Percentiles rank a stretch among this genome's conserved stretches.
Evolutionary conservation across 2,113 vertebrate genomes (phyloP).

Genomic region (Cyprinodon brontotheroides): DNA sequence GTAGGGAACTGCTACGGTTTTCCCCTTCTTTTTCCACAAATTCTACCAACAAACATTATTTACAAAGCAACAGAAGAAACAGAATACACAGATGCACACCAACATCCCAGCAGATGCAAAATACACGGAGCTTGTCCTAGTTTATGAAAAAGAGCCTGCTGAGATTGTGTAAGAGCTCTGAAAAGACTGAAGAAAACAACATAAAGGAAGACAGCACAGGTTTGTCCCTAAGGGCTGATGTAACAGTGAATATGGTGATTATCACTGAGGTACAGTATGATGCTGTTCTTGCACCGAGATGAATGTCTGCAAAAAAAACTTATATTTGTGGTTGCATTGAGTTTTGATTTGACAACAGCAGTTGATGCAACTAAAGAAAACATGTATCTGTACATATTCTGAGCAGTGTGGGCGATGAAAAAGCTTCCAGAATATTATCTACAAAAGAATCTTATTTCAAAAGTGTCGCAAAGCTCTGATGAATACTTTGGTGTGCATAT

Average conservation of each 20-base stretch:
- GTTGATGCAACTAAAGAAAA: slow-evolving; percentile 25
- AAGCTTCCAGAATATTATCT: slow-evolving; percentile 28
- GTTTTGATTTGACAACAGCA: slow-evolving; percentile 28
- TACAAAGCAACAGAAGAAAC: neutral
- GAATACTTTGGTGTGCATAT: slow-evolving; percentile 3
- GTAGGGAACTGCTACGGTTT: neutral
- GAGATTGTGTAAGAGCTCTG: slow-evolving; percentile 12
- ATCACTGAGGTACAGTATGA: slow-evolving; percentile 16
- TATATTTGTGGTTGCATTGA: slow-evolving; percentile 4
- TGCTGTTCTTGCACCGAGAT: slow-evolving; percentile 4
- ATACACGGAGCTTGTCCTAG: slow-evolving; percentile 8
- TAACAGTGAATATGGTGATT: slow-evolving; percentile 22
- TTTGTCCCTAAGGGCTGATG: slow-evolving; percentile 26
- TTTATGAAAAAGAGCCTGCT: slow-evolving; percentile 27
- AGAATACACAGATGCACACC: slow-evolving; percentile 23
- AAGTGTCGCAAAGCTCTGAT: neutral
- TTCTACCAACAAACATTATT: neutral
- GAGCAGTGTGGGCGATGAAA: slow-evolving; percentile 33
- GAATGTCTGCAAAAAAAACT: slow-evolving; percentile 10
- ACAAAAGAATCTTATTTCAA: slow-evolving; percentile 31
- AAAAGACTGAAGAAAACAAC: neutral
- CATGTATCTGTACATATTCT: slow-evolving; percentile 36
- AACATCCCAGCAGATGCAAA: slow-evolving; percentile 30
- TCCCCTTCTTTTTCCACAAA: neutral
- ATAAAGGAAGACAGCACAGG: slow-evolving; percentile 14